Base-by-base conservation (phyloP, 2,888 invertebrate genomes). In the Diloba caeruleocephala region DNA sequence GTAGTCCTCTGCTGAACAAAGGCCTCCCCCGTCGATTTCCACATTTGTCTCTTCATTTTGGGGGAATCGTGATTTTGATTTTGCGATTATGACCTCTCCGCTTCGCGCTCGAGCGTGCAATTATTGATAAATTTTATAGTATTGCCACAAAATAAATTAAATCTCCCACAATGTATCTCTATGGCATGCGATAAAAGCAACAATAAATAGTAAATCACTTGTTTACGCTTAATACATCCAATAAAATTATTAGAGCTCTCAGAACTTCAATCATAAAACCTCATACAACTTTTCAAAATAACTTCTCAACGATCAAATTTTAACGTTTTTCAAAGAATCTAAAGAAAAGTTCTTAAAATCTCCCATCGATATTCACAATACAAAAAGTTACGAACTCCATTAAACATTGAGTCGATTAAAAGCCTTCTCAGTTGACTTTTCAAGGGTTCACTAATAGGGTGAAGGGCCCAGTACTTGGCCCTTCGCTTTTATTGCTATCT, bases 381-480 rank as follows among this genome's bases (percentile, higher is more conserved):
- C 26, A 48, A 56, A 63, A 59, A 43, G 50, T 70, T 66, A 42
- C 14, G n/a, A 38, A 43, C 2, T 34, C 55, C 46, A 59, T 70
- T 48, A 59, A 55, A 48, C 19, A 39, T 43, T 33, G 53, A 46
- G 29, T 66, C 13, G 33, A 45, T 33, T 51, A 45, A 3, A 31
- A 66, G 8, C 28, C 36, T 25, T 34, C 8, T 2, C 17, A 63
- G 23, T 31, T 43, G 17, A 42, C 3, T 52, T 10, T 7, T 12
- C 32, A 10, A 48, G 14, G 29, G n/a, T 25, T 14, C 26, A 12
- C 7, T 41, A 41, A 36, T 45, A 32, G 13, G 8, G 19, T 15
- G 12, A 17, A 37, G 3, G 12, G 13, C 23, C n/a, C 1, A 17
- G 13, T 48, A 12, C 15, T 45, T 32, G 39, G 45, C 25, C 10